phyloP scores from a whole-genome alignment of 2,888 invertebrate genomes.

The Pelosia muscerda region DNA sequence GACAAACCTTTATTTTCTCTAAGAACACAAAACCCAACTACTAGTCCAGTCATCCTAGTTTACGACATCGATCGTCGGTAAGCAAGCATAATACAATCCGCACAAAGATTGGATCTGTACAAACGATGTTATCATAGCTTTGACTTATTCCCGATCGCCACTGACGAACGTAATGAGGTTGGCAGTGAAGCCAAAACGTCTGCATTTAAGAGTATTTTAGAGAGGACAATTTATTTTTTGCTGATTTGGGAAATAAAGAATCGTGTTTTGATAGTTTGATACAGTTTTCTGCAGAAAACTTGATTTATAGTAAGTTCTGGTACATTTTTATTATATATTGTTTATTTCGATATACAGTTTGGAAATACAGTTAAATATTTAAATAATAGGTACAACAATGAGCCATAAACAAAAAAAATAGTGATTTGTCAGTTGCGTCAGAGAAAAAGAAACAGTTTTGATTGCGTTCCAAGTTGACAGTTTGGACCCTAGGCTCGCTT shows the following conservation, averaged over 20 bases:
- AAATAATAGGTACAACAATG: too few species aligned
- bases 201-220: constrained; percentile 21
- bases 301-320: neutral
- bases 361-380: too few species aligned
- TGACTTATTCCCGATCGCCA: constrained; percentile 44
- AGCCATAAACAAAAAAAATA: too few species aligned
- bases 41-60: constrained; percentile 9
- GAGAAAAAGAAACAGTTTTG: too few species aligned
- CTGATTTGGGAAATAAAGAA: neutral
- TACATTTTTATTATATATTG: too few species aligned
- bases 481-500: too few species aligned
- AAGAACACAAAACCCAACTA: constrained; percentile 2
- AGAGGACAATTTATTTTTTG: constrained; percentile 23
- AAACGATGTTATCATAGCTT: constrained; percentile 45
- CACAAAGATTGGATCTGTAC: constrained; percentile 41
- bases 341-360: too few species aligned
- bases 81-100: constrained; percentile 46
- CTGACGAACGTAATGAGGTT: constrained; percentile 43
- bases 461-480: too few species aligned
- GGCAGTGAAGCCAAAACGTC: constrained; percentile 30
- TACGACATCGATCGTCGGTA: constrained; percentile 30
- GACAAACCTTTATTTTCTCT: neutral
- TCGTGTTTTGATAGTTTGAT: neutral
- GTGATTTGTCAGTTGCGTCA: too few species aligned
- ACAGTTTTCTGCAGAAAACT: neutral